Conservation (phyloP, 2,888 invertebrate genomes). For the Aspidiotus destructor region DNA sequence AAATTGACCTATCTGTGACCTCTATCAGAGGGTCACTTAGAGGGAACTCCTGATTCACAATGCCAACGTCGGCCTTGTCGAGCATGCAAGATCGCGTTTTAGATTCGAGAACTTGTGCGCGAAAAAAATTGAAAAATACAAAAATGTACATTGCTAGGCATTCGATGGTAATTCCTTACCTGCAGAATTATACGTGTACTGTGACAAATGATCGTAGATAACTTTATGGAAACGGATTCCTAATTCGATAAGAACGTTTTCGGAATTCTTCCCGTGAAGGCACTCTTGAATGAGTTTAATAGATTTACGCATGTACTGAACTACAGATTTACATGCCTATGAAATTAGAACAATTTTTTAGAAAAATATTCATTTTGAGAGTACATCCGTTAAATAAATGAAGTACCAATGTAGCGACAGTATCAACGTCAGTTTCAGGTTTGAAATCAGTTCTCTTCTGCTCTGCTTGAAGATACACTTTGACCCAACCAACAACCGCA, state of each 20-base stretch:
- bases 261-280: slow-evolving; percentile 86
- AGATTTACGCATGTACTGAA: slow-evolving; percentile 67
- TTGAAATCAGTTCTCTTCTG: slow-evolving; percentile 93
- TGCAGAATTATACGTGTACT: slow-evolving; percentile 87
- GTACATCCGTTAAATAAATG: slow-evolving; percentile 37
- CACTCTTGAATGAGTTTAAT: slow-evolving; percentile 68
- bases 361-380: slow-evolving; percentile 14
- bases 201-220: slow-evolving; percentile 87
- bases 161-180: slow-evolving; percentile 47
- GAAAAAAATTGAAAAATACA: background rate
- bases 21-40: too few species aligned
- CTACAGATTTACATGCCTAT: slow-evolving; percentile 74
- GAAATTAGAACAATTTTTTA: slow-evolving; percentile 36
- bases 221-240: slow-evolving; percentile 87
- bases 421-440: slow-evolving; percentile 73
- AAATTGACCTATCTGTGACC: too few species aligned
- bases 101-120: too few species aligned
- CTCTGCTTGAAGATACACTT: slow-evolving; percentile 76
- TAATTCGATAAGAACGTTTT: slow-evolving; percentile 74
- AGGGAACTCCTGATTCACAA: too few species aligned
- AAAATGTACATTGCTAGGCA: background rate
- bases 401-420: slow-evolving; percentile 66
- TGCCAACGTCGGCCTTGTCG: too few species aligned
- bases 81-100: too few species aligned
- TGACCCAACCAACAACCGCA: slow-evolving; percentile 84